Conservation (phyloP, 2,113 vertebrate species). For the Microcebus lehilahytsara region DNA sequence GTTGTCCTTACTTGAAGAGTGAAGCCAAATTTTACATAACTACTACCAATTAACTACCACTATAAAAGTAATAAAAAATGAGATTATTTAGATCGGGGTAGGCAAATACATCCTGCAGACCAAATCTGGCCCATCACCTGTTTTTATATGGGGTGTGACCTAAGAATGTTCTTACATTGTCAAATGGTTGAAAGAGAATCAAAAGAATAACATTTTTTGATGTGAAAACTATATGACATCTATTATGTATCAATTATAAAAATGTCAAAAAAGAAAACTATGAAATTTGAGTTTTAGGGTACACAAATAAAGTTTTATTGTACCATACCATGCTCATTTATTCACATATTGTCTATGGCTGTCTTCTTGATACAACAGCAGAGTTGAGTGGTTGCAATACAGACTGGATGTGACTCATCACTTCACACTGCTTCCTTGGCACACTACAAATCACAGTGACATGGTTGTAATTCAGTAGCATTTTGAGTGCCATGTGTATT, state of each 20-base stretch:
- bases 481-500: background rate
- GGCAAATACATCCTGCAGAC: background rate
- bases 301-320: background rate
- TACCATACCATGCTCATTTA: background rate
- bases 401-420: background rate
- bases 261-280: background rate
- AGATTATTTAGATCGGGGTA: background rate
- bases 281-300: conserved; percentile 15
- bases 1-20: background rate
- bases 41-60: background rate
- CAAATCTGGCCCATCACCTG: background rate
- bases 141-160: background rate
- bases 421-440: background rate
- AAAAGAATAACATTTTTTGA: conserved; percentile 2
- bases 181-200: background rate
- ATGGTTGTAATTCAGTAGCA: background rate
- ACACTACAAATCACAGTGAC: background rate
- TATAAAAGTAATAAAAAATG: conserved; percentile 2
- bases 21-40: background rate
- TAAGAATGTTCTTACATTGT: conserved; percentile 41
- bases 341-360: background rate
- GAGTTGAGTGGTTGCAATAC: background rate
- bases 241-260: background rate
- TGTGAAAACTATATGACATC: background rate
- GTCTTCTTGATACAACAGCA: background rate